These are phyloP conservation scores for Hyposmocoma kahamanoa DNA, from an alignment of 1,140 invertebrate species.

Conservation along the genomic window DNA sequence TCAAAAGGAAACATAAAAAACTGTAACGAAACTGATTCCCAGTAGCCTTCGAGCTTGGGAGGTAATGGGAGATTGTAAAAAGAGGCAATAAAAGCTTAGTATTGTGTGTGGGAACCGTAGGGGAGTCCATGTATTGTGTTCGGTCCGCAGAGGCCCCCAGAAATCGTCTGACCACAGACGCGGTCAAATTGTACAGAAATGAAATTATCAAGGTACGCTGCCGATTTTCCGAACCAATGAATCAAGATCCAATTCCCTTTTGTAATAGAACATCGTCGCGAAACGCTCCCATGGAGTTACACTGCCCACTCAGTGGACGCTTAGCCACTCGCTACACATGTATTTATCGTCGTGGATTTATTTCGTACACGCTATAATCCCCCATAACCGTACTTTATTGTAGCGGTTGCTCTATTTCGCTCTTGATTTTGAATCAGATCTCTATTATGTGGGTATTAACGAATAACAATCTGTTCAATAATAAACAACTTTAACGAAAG, in stretches of 20 bases:
- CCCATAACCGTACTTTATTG: no score
- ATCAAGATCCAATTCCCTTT: constrained; percentile 74
- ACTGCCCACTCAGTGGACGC: constrained; percentile 59
- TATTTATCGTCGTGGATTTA: background rate
- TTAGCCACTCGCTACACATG: background rate
- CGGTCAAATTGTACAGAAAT: constrained; percentile 74
- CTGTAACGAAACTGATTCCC: constrained; percentile 70
- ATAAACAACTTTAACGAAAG: no score
- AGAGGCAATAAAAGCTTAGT: constrained; percentile 72
- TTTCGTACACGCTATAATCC: no score
- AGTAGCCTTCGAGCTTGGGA: constrained; percentile 50
- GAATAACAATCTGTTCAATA: no score
- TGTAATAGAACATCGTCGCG: constrained; percentile 72
- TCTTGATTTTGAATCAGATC: no score
- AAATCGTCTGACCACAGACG: constrained; percentile 67
- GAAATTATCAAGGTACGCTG: constrained; percentile 74
- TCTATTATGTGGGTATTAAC: no score
- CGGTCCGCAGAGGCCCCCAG: constrained; percentile 57
- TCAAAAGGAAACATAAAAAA: constrained; percentile 55
- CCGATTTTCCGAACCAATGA: constrained; percentile 73
- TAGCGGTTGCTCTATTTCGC: no score
- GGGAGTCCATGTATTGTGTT: constrained; percentile 64
- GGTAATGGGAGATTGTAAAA: constrained; percentile 72
- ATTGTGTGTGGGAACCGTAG: constrained; percentile 65
- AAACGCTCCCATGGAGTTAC: constrained; percentile 60